Conservation (phyloP, 2,113 vertebrate species). For the Prinia subflava region DNA sequence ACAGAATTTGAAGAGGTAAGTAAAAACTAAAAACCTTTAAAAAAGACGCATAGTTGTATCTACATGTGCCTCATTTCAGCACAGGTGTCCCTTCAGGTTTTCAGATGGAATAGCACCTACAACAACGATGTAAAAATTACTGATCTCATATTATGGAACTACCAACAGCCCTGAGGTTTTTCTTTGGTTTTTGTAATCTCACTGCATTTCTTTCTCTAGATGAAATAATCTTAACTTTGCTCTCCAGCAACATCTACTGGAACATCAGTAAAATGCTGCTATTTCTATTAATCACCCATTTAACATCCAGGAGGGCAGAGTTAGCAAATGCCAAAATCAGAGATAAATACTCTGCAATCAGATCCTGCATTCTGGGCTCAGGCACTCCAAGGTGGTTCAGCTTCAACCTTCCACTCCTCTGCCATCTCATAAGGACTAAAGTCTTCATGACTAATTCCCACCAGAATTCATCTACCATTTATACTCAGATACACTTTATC, state of each 20-base stretch:
- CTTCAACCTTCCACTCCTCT: not conserved
- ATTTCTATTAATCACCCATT: constrained; percentile 75
- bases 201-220: constrained; percentile 53
- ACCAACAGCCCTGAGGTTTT: constrained; percentile 63
- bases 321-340: constrained; percentile 60
- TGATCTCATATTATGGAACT: constrained; percentile 62
- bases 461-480: not conserved
- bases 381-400: not conserved
- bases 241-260: constrained; percentile 87
- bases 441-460: not conserved
- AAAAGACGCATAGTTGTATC: not conserved
- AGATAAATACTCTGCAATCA: not conserved
- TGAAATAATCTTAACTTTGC: constrained; percentile 75
- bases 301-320: constrained; percentile 62
- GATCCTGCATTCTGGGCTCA: not conserved
- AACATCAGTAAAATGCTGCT: constrained; percentile 77
- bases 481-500: not conserved
- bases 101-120: not conserved
- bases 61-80: not conserved
- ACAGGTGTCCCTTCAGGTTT: not conserved
- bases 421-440: not conserved
- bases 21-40: constrained; percentile 53
- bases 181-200: constrained; percentile 60
- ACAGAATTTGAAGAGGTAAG: constrained; percentile 58
- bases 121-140: constrained; percentile 45